Evolutionary conservation across 2,797 vertebrate genomes (phyloP).

Genomic region (Myripristis murdjan): DNA sequence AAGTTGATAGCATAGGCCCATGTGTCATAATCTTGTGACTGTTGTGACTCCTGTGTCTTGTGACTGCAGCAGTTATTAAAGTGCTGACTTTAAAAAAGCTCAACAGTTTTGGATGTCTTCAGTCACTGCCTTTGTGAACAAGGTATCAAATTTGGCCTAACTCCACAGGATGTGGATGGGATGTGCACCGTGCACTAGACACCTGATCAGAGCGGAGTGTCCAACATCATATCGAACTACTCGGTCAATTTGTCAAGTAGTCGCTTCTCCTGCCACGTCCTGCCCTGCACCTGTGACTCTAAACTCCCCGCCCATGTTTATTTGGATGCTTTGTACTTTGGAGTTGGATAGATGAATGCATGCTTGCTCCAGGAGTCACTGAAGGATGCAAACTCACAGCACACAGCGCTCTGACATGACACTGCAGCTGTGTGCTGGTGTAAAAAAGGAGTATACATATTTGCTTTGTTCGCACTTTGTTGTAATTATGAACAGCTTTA

Average conservation of each 20-base stretch:
- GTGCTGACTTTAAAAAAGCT: constrained; percentile 19
- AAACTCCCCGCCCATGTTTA: background rate
- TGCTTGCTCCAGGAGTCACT: background rate
- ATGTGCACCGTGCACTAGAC: background rate
- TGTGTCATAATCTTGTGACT: constrained; percentile 36
- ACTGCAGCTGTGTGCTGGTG: too few species aligned
- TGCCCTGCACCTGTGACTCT: background rate
- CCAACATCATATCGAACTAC: background rate
- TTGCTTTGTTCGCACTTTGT: too few species aligned
- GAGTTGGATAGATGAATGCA: background rate
- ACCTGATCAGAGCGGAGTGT: background rate
- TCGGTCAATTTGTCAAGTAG: background rate
- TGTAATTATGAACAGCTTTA: too few species aligned
- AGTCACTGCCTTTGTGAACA: constrained; percentile 17
- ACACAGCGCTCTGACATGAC: background rate
- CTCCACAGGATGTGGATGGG: constrained; percentile 1
- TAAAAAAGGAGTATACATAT: too few species aligned
- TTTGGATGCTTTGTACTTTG: too few species aligned
- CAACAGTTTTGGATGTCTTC: constrained; percentile 19
- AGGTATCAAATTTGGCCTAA: constrained; percentile 27
- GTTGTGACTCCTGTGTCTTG: too few species aligned
- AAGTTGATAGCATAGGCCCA: constrained; percentile 29
- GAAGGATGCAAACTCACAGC: background rate
- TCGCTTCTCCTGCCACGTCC: background rate
- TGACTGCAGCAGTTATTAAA: constrained; percentile 28